These are phyloP conservation scores for Aspiorhynchus laticeps DNA, from an alignment of 2,113 vertebrate species.

Conservation along the genomic window DNA sequence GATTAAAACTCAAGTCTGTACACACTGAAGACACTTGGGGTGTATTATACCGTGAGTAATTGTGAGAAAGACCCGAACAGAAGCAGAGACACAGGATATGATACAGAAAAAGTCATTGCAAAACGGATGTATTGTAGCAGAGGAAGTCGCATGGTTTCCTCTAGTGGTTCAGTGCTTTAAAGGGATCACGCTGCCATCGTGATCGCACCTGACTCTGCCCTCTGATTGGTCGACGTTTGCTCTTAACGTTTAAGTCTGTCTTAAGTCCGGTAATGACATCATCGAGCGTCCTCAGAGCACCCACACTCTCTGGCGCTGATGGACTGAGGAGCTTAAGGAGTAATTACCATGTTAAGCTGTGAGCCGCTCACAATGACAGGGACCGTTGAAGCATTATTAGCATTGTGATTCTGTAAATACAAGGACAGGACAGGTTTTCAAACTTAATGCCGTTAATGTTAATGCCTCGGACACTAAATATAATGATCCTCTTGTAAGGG, in stretches of 20 bases:
- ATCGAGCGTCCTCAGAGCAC: neutral
- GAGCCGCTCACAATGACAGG: slow-evolving; percentile 16
- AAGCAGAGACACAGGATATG: slow-evolving; percentile 2
- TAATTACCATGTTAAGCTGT: slow-evolving; percentile 27
- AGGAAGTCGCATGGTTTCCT: slow-evolving; percentile 16
- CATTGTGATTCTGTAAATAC: neutral
- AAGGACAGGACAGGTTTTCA: neutral
- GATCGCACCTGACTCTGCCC: slow-evolving; percentile 4
- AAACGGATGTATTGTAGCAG: slow-evolving; percentile 37
- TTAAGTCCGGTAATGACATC: slow-evolving; percentile 10
- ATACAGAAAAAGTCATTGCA: slow-evolving; percentile 39
- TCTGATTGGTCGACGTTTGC: slow-evolving; percentile 8
- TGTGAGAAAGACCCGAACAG: slow-evolving; percentile 34
- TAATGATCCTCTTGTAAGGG: neutral
- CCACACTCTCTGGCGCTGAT: neutral
- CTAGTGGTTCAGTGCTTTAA: neutral
- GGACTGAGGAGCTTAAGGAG: slow-evolving; percentile 29
- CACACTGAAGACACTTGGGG: neutral
- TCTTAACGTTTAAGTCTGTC: neutral
- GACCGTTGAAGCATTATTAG: neutral
- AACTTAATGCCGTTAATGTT: neutral
- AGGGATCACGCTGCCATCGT: slow-evolving; percentile 1
- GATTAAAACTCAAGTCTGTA: neutral
- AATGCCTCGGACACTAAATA: neutral
- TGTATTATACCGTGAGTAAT: neutral